phyloP scores from a whole-genome alignment of 2,888 invertebrate species.

The Nephrotoma flavescens region DNA sequence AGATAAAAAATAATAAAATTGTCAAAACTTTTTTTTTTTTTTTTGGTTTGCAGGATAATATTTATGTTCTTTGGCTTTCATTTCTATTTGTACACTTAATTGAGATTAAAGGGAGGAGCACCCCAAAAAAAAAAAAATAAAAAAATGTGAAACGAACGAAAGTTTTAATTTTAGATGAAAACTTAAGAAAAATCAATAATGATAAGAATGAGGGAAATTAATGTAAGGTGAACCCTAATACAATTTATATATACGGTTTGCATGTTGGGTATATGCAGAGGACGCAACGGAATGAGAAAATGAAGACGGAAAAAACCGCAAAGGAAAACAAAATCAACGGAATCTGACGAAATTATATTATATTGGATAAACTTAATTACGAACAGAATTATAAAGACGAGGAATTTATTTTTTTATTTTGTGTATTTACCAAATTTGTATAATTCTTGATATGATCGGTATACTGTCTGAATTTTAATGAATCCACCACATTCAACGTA shows the following conservation, averaged over 20 bases:
- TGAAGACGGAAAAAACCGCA: not conserved
- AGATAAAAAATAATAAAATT: not conserved
- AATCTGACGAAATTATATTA: not conserved
- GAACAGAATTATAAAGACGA: too few species aligned
- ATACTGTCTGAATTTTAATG: not conserved
- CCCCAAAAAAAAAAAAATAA: too few species aligned
- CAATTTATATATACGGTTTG: not conserved
- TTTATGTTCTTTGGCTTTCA: not conserved
- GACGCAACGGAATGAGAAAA: not conserved
- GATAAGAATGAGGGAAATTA: not conserved
- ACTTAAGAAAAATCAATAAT: not conserved
- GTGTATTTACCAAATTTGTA: not conserved
- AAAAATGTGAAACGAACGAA: not conserved
- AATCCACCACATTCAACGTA: not conserved
- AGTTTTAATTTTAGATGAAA: not conserved
- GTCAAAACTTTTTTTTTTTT: not conserved
- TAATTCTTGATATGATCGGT: not conserved
- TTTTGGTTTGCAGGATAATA: not conserved
- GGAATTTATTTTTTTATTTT: not conserved
- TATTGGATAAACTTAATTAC: not conserved
- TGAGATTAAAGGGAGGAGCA: not conserved
- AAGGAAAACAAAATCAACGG: not conserved
- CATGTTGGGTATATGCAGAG: not conserved
- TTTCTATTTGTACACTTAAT: not conserved
- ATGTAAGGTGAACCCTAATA: not conserved